Base-by-base conservation (phyloP, 2,888 invertebrate genomes). In the Spialia ferax region DNA sequence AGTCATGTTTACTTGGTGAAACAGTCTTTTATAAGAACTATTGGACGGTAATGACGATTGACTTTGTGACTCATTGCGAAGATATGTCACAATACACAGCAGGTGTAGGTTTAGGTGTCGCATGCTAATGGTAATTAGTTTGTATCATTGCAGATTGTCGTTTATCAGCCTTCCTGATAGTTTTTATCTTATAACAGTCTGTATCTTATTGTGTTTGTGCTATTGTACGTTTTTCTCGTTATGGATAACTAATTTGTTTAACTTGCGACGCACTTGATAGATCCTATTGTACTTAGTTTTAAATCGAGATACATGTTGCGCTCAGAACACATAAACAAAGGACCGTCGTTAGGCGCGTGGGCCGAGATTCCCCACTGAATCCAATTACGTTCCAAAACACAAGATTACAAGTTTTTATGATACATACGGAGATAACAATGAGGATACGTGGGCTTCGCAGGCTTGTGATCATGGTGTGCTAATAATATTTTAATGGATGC, bases 341-440 rank as follows among this genome's bases (percentile, higher is more conserved):
- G 79, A 78, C 75, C 77, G 77, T 85, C 82, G 82, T 86, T 84
- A 82, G 75, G 65, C 68, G 85, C 76, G 92, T 92, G 84, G 93
- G 93, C 78, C 77, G 86, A 82, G 83, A 86, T 84, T 81, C 83
- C 82, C 84, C 84, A 88, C 89, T 89, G 82, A 87, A 86, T 85
- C 88, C 86, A 89, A 91, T 92, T 90, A 91, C 84, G 71, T 71
- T 72, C 73, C 71, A 73, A 80, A 82, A 85, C 80, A 86, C 83
- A 79, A 84, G 84, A 87, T 85, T 81, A 81, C 79, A 74, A 81
- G 79, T 91, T 91, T 92, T 92, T 91, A 84, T 81, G 77, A 76
- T 83, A 82, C 78, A 77, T 76, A 69, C 71, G 65, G 73, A 81
- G 80, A 84, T 82, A 84, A 88, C 83, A 89, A 89, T 86, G 81